A percentile compares a stretch with the other conserved stretches of the same genome.
These are phyloP conservation scores for Ornithoptera priamus DNA, from an alignment of 2,888 invertebrate genomes.

Conservation along the genomic window DNA sequence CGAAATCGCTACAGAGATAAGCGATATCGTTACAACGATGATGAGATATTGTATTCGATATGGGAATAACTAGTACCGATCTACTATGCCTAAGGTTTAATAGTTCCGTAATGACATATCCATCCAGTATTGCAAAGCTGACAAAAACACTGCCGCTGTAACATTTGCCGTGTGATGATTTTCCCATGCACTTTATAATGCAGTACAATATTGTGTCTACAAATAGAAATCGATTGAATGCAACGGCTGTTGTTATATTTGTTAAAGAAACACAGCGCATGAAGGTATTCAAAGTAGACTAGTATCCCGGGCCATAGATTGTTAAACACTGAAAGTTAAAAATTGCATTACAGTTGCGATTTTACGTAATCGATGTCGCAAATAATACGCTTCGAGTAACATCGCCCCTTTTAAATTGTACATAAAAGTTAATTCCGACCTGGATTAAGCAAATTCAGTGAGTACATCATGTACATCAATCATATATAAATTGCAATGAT, in stretches of 20 bases:
- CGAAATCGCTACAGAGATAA: constrained; percentile 15
- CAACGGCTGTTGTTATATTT: neutral
- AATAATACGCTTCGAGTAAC: constrained; percentile 26
- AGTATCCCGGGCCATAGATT: constrained; percentile 11
- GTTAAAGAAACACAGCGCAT: neutral
- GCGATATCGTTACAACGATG: constrained; percentile 11
- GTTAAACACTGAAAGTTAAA: constrained; percentile 24
- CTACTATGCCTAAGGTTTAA: neutral
- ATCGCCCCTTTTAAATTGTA: constrained; percentile 12
- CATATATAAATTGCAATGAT: neutral
- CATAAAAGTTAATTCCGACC: constrained; percentile 14
- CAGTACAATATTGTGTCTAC: neutral
- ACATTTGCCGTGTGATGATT: neutral
- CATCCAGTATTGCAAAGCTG: neutral
- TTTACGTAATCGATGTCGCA: constrained; percentile 28
- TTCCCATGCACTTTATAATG: neutral
- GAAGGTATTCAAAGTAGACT: constrained; percentile 13
- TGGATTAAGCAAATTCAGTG: constrained; percentile 13
- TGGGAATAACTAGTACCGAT: neutral
- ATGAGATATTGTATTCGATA: constrained; percentile 4
- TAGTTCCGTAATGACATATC: neutral
- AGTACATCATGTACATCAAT: neutral
- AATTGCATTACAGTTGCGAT: constrained; percentile 19
- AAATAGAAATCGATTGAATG: neutral
- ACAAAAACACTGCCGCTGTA: neutral